Evolutionary conservation across 1,140 invertebrate species (phyloP), one percentile per base, ranked within the genome.

Genomic region (Paraescarpia echinospica): DNA sequence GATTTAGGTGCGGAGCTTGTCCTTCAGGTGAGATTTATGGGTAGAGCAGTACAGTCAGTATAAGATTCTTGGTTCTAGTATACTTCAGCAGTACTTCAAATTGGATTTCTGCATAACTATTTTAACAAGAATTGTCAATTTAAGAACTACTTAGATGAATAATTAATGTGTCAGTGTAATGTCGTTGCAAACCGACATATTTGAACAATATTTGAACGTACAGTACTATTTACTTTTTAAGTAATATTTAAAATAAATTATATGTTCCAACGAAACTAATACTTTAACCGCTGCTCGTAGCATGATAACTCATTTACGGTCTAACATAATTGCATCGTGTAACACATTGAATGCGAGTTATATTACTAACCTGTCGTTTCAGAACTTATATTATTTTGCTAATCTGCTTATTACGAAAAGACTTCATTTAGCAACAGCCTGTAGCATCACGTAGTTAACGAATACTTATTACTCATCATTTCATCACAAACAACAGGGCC

Each of bases 1-100:
- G 95, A 93, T 96, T 94, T 97, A 93, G 97, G 92, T 99, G 98
- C 95, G 98, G 98, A 1, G 95, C 97, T 0, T 96, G 96, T 93
- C 96, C 96, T 8, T 77, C 92, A 93, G 98, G 98, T 90, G n/a
- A 34, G 90, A 31, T 22, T 90, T 90, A 14, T 90, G 90, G 90
- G 90, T 90, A 18, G 59, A 22, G 27, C 2, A 22, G 59, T 77
- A n/a, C n/a, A 14, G 59, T 77, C 59, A 27, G 22, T 77, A 18
- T 77, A 77, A 77, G 22, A 27, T 18, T 22, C 0, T 18, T 77
- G 14, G 59, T 77, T 77, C 1, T 77, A 27, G 0, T 27, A 27
- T 31, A 77, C 0, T 27, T 77, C 27, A 31, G 59, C 22, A 22
- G 14, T 77, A 18, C 14, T 31, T 31, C 22, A 31, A 18, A 18